Evolutionary conservation across 2,888 invertebrate genomes (phyloP).

Genomic region (Ischnus inquisitorius): DNA sequence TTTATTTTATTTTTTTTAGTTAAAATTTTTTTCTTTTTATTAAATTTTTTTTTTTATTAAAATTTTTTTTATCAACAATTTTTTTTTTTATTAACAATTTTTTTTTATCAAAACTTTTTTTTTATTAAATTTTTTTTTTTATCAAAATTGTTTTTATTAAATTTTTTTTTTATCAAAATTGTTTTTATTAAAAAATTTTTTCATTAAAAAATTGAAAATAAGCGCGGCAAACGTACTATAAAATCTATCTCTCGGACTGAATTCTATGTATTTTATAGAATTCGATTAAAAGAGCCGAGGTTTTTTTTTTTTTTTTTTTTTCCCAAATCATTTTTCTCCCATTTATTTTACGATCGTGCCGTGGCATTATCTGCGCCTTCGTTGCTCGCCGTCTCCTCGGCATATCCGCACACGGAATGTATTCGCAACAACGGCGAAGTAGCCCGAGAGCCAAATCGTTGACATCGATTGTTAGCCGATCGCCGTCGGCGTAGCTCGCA

Average conservation of each 20-base stretch:
- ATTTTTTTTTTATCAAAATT: neutral
- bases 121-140: too few species aligned
- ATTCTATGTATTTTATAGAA: neutral
- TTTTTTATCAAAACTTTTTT: too few species aligned
- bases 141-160: too few species aligned
- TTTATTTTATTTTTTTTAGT: neutral
- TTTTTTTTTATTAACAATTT: too few species aligned
- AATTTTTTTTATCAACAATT: too few species aligned
- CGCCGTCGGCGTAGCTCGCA: constrained; percentile 27
- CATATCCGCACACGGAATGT: neutral
- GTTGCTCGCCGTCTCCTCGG: neutral
- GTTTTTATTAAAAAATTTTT: neutral
- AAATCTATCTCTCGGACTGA: too few species aligned
- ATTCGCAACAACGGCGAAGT: constrained; percentile 15
- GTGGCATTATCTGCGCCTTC: constrained; percentile 27
- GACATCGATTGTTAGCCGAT: constrained; percentile 57
- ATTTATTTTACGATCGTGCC: constrained; percentile 20
- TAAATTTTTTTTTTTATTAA: too few species aligned
- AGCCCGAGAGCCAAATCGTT: constrained; percentile 28
- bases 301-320: neutral
- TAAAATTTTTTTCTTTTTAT: too few species aligned
- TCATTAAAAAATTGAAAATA: constrained; percentile 1
- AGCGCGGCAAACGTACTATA: neutral
- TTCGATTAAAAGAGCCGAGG: neutral
- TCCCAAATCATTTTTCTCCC: constrained; percentile 7